Conservation (phyloP, 2,797 vertebrate genomes). For the Scomberomorus guttatus region DNA sequence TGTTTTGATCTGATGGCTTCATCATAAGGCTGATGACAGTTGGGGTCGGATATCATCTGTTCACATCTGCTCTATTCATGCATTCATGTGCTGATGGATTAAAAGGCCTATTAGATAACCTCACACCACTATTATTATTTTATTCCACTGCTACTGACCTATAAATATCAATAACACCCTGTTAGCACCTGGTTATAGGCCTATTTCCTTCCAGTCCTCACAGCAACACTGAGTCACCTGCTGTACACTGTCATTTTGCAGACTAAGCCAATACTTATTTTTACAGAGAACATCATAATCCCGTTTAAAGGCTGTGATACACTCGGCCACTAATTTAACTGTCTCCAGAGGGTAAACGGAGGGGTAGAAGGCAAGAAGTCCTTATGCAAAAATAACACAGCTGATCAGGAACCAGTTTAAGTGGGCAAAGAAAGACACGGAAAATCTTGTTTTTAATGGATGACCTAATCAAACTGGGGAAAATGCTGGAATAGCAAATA, state of each 20-base stretch:
- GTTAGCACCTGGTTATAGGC: conserved; percentile 23
- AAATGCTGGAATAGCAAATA: conserved; percentile 17
- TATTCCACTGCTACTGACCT: conserved; percentile 13
- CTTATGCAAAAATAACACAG: not conserved
- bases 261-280: conserved; percentile 37
- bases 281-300: conserved; percentile 49
- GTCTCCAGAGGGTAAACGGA: conserved; percentile 36
- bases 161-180: conserved; percentile 15
- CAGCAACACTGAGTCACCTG: conserved; percentile 7
- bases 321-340: conserved; percentile 16
- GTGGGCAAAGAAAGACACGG: not conserved
- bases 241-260: not conserved
- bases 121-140: not conserved
- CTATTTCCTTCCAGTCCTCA: conserved; percentile 20
- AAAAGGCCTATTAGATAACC: not conserved
- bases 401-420: conserved; percentile 1
- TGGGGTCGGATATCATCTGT: not conserved
- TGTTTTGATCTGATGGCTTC: not conserved
- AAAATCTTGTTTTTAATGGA: not conserved
- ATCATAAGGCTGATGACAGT: not conserved
- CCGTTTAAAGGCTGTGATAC: conserved; percentile 28
- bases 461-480: not conserved
- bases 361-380: not conserved
- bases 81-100: not conserved
- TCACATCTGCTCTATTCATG: not conserved